Conservation (phyloP, 35 echinoderm and acorn worm genomes). For the Apostichopus californicus region DNA sequence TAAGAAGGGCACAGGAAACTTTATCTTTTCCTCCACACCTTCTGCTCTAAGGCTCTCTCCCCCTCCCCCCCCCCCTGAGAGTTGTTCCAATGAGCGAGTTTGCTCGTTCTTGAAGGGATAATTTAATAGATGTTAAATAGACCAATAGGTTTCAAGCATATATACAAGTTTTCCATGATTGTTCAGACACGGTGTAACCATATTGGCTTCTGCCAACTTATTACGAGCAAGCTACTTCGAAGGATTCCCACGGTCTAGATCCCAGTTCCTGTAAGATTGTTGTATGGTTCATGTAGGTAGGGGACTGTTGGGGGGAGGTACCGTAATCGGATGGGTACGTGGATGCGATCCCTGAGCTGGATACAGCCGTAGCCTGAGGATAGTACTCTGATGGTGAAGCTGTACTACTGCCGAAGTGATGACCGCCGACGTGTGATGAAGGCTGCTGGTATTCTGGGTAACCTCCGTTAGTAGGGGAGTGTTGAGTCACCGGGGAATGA, state of each 20-base stretch:
- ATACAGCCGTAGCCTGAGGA: slow-evolving; percentile 19
- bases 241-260: slow-evolving; percentile 82
- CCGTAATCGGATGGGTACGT: slow-evolving; percentile 50
- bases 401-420: slow-evolving; percentile 36
- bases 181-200: no score
- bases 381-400: slow-evolving; percentile 15
- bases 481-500: slow-evolving; percentile 1
- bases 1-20: no score
- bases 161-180: neutral
- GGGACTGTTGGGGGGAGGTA: slow-evolving; percentile 62
- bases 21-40: no score
- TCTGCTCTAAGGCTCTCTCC: no score
- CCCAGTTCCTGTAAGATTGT: slow-evolving; percentile 62
- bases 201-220: neutral
- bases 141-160: neutral
- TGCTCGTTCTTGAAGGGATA: no score
- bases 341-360: neutral
- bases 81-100: neutral
- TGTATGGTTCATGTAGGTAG: slow-evolving; percentile 59
- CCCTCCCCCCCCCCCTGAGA: no score
- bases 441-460: slow-evolving; percentile 54
- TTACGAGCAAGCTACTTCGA: slow-evolving; percentile 63
- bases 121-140: no score
- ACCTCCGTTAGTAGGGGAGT: slow-evolving; percentile 44
- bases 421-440: neutral